Base-by-base conservation (phyloP, 2,888 invertebrate genomes). In the Xestia c-nigrum region DNA sequence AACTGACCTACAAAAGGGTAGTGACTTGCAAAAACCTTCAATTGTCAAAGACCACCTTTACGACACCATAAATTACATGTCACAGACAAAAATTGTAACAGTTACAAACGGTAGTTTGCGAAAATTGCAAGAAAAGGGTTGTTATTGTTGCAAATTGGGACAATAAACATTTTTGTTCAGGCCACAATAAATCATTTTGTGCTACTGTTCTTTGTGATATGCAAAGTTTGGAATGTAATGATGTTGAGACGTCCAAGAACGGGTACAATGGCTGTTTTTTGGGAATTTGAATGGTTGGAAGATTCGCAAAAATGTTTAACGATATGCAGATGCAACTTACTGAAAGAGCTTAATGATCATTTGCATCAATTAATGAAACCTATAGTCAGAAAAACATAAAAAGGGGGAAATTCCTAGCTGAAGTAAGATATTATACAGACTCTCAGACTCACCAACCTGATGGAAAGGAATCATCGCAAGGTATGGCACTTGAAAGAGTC, bases 1-100 rank as follows among this genome's bases (percentile, higher is more conserved):
- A 91, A 95, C 94, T 95, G 94, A 96, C 95, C 95, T 95, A 95
- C 95, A 96, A 96, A 77, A 86, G 95, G 89, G 91, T 91, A 90
- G 88, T 96, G 96, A 96, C 96, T 96, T 95, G 95, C 95, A 93
- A 92, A 94, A 94, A 89, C 84, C 87, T 88, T 82, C 80, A 78
- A 91, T 83, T 84, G 86, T 93, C 90, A 80, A 66, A 85, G 95
- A 95, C 96, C 95, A 96, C 95, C 96, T 94, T 91, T 91, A 91
- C 87, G 90, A 89, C 84, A 89, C 93, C 94, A 95, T 96, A 96
- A 95, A 96, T 95, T 94, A 94, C 90, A 85, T 86, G 83, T 88
- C 90, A 85, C 81, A 87, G 89, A 88, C 91, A 91, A 92, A 94
- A 96, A 95, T 92, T 93, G 94, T 93, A 93, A 93, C 94, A 94